Evolutionary conservation across 2,888 invertebrate genomes (phyloP), one percentile per base, ranked within the genome.

Genomic region (Drosophila birchii): DNA sequence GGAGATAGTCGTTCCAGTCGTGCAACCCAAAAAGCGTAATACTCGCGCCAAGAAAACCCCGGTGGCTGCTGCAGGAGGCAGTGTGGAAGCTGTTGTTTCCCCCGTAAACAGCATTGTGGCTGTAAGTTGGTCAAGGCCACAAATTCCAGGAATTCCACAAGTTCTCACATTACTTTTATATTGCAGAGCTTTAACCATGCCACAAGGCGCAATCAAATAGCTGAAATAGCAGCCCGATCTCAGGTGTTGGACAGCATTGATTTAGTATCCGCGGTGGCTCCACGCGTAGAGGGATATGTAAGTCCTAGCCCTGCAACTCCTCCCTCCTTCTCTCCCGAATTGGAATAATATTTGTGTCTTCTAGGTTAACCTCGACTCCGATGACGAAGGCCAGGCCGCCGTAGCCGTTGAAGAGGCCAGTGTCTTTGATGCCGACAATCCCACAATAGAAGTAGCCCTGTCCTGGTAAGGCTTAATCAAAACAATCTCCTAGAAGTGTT

Each of bases 401-500:
- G 29, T 14, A 5, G 16, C 23, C 9, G 38, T 55, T 11, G 23
- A 58, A 9, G 51, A 12, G 26, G 14, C 44, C 18, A 44, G 7
- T 14, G 77, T 9, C 0, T 84, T 81, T 34, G 88, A 90, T 51
- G 69, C 75, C 4, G 89, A 91, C 34, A 92, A 92, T 78, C 90
- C 86, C 0, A 80, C 85, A 38, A 51, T 91, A 1, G 84, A 83
- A 5, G 79, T 92, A 1, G 88, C 86, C 34, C 69, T 91, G 0
- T 87, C 78, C 53, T 92, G 88, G 82, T 87, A 60, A n/a, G 56
- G 4, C 0, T 16, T 26, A 5, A 5, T 8, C 1, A 0, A 23
- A 23, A 43, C 4, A 12, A 16, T 7, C 11, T 0, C 1, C 1
- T 12, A 45, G 0, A 7, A 12, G 6, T 32, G 11, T 6, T 51